Evolutionary conservation across 2,113 vertebrate genomes (phyloP).

Genomic region (Microcebus griseorufus): DNA sequence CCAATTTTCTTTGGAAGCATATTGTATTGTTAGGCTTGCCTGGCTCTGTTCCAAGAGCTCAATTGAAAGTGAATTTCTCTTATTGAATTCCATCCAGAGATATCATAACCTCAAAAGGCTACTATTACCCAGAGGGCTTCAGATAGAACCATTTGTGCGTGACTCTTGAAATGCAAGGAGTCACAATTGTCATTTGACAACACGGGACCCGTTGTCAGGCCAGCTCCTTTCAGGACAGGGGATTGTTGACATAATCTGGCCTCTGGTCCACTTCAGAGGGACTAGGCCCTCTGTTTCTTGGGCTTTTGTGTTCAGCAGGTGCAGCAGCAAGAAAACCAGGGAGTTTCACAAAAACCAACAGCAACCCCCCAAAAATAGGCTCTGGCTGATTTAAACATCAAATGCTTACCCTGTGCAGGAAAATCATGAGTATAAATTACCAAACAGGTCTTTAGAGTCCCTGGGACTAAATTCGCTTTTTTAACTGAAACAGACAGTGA

Average conservation of each 20-base stretch:
- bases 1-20: slow-evolving; percentile 82
- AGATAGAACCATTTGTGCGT: slow-evolving; percentile 85
- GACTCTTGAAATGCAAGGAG: slow-evolving; percentile 84
- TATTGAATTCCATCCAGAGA: slow-evolving; percentile 91
- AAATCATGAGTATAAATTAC: slow-evolving; percentile 33
- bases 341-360: slow-evolving; percentile 40
- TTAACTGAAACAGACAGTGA: background rate
- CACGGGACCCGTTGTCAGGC: slow-evolving; percentile 72
- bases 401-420: slow-evolving; percentile 28
- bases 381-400: slow-evolving; percentile 68
- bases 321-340: slow-evolving; percentile 30
- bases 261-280: slow-evolving; percentile 52
- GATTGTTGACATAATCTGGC: slow-evolving; percentile 84
- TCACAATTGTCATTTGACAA: slow-evolving; percentile 85
- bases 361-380: background rate
- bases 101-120: slow-evolving; percentile 91
- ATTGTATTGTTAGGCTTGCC: slow-evolving; percentile 82
- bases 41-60: slow-evolving; percentile 86
- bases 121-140: slow-evolving; percentile 88
- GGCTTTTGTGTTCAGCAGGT: slow-evolving; percentile 76
- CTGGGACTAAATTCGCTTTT: slow-evolving; percentile 40
- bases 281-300: slow-evolving; percentile 63
- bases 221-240: slow-evolving; percentile 79
- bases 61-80: slow-evolving; percentile 87
- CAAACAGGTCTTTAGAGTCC: slow-evolving; percentile 35